Evolutionary conservation across 2,888 invertebrate species (phyloP).

Genomic region (Mactromeris polynyma): DNA sequence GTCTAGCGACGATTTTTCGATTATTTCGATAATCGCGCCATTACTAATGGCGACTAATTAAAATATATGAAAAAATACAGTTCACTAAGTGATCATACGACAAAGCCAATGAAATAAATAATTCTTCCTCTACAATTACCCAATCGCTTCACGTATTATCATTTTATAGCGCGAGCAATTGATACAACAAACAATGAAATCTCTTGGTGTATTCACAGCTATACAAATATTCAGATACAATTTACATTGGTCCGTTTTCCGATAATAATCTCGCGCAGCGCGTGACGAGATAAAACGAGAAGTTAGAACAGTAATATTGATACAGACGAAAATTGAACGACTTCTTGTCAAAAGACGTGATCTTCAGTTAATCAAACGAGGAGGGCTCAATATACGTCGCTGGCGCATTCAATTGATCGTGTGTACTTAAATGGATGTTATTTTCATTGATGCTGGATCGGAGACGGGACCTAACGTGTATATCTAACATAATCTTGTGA

Average conservation of each 20-base stretch:
- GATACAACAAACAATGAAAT: conserved; percentile 68
- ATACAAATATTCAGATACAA: conserved; percentile 78
- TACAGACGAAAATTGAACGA: conserved; percentile 49
- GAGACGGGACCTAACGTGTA: too few species aligned
- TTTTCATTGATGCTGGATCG: neutral
- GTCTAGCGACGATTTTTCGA: too few species aligned
- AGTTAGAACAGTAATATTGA: conserved; percentile 40
- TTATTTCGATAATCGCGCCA: too few species aligned
- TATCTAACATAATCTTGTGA: too few species aligned
- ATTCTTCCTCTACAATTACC: neutral
- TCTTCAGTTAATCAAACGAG: conserved; percentile 44
- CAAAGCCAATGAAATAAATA: neutral
- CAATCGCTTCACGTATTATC: conserved; percentile 14
- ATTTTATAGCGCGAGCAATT: conserved; percentile 26
- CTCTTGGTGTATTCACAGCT: conserved; percentile 47
- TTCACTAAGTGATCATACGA: too few species aligned
- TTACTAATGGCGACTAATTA: too few species aligned
- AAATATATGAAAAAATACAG: too few species aligned
- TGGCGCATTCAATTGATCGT: conserved; percentile 28
- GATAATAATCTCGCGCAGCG: conserved; percentile 61
- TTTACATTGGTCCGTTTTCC: conserved; percentile 63
- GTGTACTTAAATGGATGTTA: neutral
- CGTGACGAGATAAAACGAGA: conserved; percentile 43
- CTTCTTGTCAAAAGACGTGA: conserved; percentile 44
- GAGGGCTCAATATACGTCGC: neutral